phyloP scores from a whole-genome alignment of 2,888 invertebrate genomes.

The Malthinus seriepunctatus region DNA sequence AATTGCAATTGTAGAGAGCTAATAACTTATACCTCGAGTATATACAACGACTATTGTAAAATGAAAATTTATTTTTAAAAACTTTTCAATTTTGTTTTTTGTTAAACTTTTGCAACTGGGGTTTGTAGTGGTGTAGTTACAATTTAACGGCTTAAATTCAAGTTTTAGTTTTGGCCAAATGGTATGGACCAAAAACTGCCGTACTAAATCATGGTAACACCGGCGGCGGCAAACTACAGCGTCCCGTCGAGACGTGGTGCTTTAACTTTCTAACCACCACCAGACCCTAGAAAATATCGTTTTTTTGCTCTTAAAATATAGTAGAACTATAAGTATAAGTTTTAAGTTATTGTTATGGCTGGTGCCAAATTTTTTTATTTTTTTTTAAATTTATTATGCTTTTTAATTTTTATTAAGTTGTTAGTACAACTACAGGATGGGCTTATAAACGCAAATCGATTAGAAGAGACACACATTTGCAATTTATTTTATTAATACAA shows the following conservation, averaged over 20 bases:
- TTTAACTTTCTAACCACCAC: constrained; percentile 12
- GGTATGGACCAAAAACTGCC: constrained; percentile 20
- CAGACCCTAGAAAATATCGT: constrained; percentile 14
- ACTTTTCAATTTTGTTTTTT: constrained; percentile 28
- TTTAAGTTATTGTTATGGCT: too few species aligned
- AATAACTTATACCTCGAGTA: not conserved
- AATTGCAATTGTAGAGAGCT: not conserved
- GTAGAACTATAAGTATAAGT: too few species aligned
- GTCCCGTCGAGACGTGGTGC: constrained; percentile 11
- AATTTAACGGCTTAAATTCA: constrained; percentile 13
- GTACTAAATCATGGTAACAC: constrained; percentile 27
- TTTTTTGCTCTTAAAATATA: constrained; percentile 3
- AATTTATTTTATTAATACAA: too few species aligned
- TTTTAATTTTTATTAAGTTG: not conserved
- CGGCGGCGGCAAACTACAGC: constrained; percentile 16
- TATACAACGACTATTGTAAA: not conserved
- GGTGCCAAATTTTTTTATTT: not conserved
- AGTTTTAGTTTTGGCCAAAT: constrained; percentile 13
- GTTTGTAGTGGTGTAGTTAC: constrained; percentile 18
- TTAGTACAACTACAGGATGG: not conserved
- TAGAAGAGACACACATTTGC: too few species aligned
- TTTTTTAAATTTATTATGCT: not conserved
- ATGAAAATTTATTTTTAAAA: constrained; percentile 10
- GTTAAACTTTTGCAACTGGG: constrained; percentile 9
- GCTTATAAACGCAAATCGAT: too few species aligned